Conservation (phyloP, 2,888 invertebrate genomes). For the Acrocera orbiculus region DNA sequence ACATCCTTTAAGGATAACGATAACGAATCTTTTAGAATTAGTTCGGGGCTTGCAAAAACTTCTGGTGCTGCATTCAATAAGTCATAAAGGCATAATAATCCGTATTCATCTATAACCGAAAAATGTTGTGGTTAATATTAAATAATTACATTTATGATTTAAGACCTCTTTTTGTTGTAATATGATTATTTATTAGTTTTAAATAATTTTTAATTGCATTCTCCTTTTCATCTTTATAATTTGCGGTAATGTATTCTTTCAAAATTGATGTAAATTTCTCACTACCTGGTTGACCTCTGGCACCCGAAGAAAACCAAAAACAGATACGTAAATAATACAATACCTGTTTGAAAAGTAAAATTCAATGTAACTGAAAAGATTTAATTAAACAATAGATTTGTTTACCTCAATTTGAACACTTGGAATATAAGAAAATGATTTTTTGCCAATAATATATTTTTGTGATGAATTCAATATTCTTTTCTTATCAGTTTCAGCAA, state of each 20-base stretch:
- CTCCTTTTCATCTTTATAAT: conserved; percentile 35
- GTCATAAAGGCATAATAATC: conserved; percentile 60
- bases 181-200: conserved; percentile 44
- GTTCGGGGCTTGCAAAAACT: conserved; percentile 44
- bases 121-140: neutral
- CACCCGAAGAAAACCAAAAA: conserved; percentile 42
- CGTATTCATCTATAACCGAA: conserved; percentile 20
- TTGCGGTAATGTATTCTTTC: conserved; percentile 40
- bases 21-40: conserved; percentile 29
- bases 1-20: conserved; percentile 41
- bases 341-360: conserved; percentile 15
- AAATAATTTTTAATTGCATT: conserved; percentile 49
- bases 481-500: conserved; percentile 47
- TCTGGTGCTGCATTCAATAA: conserved; percentile 66
- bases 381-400: conserved; percentile 2
- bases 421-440: conserved; percentile 52
- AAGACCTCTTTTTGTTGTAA: conserved; percentile 49
- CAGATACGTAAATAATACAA: conserved; percentile 66
- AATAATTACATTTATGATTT: neutral
- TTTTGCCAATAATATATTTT: conserved; percentile 44
- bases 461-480: conserved; percentile 41
- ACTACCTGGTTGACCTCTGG: conserved; percentile 43
- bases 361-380: no score
- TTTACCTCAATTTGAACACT: conserved; percentile 55
- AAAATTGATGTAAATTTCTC: conserved; percentile 41